These are phyloP conservation scores for Glyphotaelius pellucidus DNA, from an alignment of 2,888 invertebrate species.

Conservation along the genomic window DNA sequence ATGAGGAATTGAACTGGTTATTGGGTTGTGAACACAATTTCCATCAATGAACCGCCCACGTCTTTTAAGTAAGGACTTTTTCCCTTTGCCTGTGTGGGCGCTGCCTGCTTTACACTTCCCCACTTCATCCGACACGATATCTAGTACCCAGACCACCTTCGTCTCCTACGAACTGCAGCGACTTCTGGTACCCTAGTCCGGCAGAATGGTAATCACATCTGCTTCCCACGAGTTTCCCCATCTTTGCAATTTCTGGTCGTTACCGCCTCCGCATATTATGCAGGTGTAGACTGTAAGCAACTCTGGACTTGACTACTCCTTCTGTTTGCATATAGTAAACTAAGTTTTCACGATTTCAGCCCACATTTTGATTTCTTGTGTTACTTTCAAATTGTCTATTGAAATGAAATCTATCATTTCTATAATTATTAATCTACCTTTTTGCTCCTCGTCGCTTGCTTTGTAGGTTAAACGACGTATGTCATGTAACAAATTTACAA, in stretches of 20 bases:
- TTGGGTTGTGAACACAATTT: neutral
- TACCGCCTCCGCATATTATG: constrained; percentile 16
- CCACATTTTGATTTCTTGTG: neutral
- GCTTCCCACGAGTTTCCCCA: constrained; percentile 16
- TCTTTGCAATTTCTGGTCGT: neutral
- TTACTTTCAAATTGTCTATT: neutral
- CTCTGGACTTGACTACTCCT: neutral
- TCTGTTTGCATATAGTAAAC: neutral
- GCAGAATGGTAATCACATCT: neutral
- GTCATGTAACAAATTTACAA: no score
- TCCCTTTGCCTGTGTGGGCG: neutral
- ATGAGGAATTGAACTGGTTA: neutral
- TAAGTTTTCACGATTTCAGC: neutral
- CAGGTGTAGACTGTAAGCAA: neutral
- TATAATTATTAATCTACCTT: neutral
- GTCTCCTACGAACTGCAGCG: neutral
- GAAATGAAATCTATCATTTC: neutral
- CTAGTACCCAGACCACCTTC: neutral
- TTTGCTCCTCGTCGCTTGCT: neutral
- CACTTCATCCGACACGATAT: neutral
- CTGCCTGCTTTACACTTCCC: neutral
- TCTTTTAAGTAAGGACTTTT: neutral
- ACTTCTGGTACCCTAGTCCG: neutral
- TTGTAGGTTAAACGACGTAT: no score
- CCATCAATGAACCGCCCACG: constrained; percentile 20